Conservation (phyloP, 1,140 invertebrate species). For the Drosophila busckii region DNA sequence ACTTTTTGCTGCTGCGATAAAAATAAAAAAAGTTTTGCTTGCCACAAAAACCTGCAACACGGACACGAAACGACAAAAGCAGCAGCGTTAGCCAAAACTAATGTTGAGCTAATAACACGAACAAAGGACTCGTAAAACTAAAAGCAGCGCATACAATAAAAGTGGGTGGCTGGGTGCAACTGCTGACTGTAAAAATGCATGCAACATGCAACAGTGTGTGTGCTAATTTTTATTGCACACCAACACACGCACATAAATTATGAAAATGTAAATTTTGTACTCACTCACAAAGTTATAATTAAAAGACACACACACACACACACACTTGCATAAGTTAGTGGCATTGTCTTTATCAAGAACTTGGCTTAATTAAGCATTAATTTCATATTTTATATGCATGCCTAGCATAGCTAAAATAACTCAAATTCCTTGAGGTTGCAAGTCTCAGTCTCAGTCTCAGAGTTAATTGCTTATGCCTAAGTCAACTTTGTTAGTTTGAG, state of each 20-base stretch:
- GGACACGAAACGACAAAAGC: background rate
- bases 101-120: conserved; percentile 17
- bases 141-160: background rate
- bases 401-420: conserved; percentile 5
- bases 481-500: too few relatives aligned
- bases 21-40: conserved; percentile 19
- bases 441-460: too few relatives aligned
- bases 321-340: conserved; percentile 3
- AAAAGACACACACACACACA: conserved; percentile 5
- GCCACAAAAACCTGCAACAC: background rate
- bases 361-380: conserved; percentile 69
- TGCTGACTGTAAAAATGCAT: conserved; percentile 16
- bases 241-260: conserved; percentile 38
- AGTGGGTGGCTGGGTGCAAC: conserved; percentile 7
- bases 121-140: conserved; percentile 6
- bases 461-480: too few relatives aligned
- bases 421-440: conserved; percentile 8
- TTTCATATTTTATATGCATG: conserved; percentile 69
- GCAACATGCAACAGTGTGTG: conserved; percentile 11
- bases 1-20: conserved; percentile 17
- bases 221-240: conserved; percentile 22
- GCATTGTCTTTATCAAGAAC: conserved; percentile 20
- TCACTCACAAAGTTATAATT: conserved; percentile 26
- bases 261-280: conserved; percentile 47
- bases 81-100: conserved; percentile 15